These are phyloP conservation scores for Mus musculus DNA, from an alignment of 2,113 vertebrate genomes.

Conservation along the genomic window DNA sequence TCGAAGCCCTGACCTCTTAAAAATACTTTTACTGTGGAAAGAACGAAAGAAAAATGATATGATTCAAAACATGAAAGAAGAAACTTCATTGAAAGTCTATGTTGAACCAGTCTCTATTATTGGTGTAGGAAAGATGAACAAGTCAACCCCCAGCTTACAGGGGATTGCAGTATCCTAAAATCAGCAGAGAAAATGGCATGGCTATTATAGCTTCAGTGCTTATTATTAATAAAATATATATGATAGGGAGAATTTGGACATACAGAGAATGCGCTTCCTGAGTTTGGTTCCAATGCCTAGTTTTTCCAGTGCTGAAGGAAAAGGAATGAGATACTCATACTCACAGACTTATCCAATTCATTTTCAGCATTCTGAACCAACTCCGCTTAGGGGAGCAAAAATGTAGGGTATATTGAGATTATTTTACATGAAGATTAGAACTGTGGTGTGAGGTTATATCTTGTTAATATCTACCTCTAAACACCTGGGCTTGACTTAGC, in stretches of 20 bases:
- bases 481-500: not conserved
- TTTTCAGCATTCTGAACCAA: not conserved
- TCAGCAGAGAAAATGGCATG: not conserved
- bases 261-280: not conserved
- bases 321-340: not conserved
- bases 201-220: not conserved
- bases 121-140: not conserved
- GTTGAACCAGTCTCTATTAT: not conserved
- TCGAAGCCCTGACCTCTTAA: constrained; percentile 64
- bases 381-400: not conserved
- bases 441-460: not conserved
- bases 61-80: constrained; percentile 51
- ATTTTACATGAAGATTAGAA: not conserved
- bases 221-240: not conserved
- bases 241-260: not conserved
- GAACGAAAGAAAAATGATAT: constrained; percentile 46
- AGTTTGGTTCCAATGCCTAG: too few species aligned
- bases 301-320: not conserved
- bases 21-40: constrained; percentile 54
- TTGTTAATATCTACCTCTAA: not conserved
- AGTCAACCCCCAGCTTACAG: not conserved
- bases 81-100: not conserved
- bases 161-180: not conserved
- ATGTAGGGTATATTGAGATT: not conserved
- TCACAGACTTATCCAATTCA: not conserved